Conservation (phyloP, 2,797 vertebrate genomes). For the Muscicapa comitata region DNA sequence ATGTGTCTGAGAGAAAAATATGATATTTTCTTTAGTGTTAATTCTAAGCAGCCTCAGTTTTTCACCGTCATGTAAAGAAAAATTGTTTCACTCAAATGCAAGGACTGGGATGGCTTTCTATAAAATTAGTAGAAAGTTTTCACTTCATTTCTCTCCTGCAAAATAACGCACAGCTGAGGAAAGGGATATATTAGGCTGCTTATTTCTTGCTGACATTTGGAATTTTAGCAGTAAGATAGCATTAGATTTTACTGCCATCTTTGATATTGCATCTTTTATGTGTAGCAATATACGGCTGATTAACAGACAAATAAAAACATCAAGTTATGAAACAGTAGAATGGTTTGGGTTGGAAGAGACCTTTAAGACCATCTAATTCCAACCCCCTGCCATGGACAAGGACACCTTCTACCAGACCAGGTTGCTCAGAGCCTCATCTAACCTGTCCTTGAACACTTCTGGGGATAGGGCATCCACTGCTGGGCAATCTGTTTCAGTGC, state of each 20-base stretch:
- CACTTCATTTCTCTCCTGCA: neutral
- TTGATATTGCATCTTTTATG: neutral
- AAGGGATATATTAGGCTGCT: fast-evolving
- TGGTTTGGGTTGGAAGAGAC: neutral
- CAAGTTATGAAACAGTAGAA: neutral
- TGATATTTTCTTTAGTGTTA: neutral
- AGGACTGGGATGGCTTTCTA: neutral
- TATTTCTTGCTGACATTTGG: neutral
- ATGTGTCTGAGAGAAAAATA: neutral
- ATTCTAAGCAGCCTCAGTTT: neutral
- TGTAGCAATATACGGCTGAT: neutral
- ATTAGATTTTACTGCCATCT: neutral
- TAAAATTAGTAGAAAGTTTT: neutral
- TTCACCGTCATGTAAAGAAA: neutral
- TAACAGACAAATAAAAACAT: neutral
- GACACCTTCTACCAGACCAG: neutral
- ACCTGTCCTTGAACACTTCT: neutral
- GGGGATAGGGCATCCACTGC: neutral
- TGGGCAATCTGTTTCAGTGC: neutral
- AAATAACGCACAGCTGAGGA: neutral
- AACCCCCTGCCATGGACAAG: neutral
- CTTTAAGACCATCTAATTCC: neutral
- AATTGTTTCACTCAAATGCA: neutral
- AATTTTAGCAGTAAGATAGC: neutral
- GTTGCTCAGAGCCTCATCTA: neutral